phyloP scores from a whole-genome alignment of 2,113 vertebrate genomes.

The Indri indri region DNA sequence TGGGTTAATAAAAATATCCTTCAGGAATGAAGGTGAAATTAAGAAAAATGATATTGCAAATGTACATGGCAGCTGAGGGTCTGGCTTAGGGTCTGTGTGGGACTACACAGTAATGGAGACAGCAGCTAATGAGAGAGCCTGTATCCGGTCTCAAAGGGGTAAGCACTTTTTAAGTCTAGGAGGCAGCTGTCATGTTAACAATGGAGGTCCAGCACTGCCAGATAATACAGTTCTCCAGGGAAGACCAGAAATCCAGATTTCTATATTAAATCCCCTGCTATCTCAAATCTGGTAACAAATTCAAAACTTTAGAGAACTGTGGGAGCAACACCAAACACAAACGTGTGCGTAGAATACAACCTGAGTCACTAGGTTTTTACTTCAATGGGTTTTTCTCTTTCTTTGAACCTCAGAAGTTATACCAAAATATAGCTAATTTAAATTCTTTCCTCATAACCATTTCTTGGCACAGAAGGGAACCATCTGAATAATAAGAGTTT shows the following conservation, averaged over 20 bases:
- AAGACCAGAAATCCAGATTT: not conserved
- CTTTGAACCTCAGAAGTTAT: not conserved
- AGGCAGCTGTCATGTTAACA: not conserved
- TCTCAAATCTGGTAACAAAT: not conserved
- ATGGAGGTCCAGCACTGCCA: not conserved
- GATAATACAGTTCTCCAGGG: not conserved
- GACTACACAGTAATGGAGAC: not conserved
- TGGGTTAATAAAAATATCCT: not conserved
- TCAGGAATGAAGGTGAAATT: not conserved
- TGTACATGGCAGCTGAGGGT: not conserved
- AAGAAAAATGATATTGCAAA: not conserved
- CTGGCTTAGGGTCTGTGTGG: not conserved
- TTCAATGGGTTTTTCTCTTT: not conserved
- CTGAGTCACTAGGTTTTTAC: not conserved
- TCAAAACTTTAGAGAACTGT: not conserved
- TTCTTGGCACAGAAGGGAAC: not conserved
- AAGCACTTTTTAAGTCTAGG: not conserved
- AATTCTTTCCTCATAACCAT: not conserved
- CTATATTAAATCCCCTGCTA: not conserved
- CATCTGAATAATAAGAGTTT: not conserved
- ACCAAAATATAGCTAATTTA: not conserved
- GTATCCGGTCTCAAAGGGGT: not conserved
- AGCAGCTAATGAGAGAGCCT: not conserved
- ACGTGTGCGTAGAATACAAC: not conserved
- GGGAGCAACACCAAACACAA: not conserved